Conservation (phyloP, 2,113 vertebrate species). For the Mixornis gularis region DNA sequence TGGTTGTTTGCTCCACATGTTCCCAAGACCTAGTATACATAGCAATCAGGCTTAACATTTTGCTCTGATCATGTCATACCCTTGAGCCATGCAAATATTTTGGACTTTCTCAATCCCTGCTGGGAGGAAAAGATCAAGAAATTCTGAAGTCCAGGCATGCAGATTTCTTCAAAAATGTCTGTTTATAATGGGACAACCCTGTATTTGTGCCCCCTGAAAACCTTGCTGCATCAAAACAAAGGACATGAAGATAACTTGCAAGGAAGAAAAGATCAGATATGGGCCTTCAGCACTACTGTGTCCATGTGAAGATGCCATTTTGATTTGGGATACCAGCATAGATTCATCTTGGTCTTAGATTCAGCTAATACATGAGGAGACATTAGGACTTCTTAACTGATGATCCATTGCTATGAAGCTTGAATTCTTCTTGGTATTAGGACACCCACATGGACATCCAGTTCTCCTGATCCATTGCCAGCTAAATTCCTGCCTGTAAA, state of each 20-base stretch:
- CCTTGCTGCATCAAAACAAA: neutral
- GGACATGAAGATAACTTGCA: neutral
- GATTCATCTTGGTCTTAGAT: neutral
- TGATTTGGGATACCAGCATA: neutral
- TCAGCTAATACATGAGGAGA: neutral
- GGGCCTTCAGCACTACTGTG: neutral
- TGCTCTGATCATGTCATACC: neutral
- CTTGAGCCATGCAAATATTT: neutral
- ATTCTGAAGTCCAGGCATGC: neutral
- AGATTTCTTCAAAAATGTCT: neutral
- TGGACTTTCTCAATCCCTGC: neutral
- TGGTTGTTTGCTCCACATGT: conserved; percentile 12
- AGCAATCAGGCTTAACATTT: conserved; percentile 46
- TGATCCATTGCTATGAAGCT: neutral
- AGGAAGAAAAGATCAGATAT: neutral
- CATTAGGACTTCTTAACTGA: neutral
- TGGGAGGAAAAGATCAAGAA: conserved; percentile 12
- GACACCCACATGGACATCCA: neutral
- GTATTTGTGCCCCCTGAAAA: neutral
- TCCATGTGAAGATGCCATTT: neutral
- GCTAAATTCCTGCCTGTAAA: neutral
- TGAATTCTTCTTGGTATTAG: neutral
- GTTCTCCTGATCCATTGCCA: neutral
- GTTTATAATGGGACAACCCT: neutral
- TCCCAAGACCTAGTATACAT: neutral